These are phyloP conservation scores for Gorsachius magnificus DNA, from an alignment of 2,797 vertebrate genomes.

Conservation along the genomic window DNA sequence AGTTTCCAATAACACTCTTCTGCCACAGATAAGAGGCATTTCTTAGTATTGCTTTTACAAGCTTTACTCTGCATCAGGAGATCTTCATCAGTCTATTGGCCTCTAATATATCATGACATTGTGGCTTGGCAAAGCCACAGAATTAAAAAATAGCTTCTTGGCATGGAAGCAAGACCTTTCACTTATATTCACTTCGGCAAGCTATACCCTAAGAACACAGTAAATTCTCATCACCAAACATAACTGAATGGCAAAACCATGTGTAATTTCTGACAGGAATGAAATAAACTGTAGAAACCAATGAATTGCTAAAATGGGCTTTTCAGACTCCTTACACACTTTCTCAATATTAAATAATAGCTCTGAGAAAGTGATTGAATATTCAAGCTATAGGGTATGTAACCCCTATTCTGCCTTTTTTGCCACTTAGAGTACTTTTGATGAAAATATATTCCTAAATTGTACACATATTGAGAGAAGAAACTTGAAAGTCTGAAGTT, in stretches of 20 bases:
- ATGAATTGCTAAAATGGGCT: not conserved
- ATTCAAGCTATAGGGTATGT: fast-evolving
- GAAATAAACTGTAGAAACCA: not conserved
- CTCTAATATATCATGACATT: not conserved
- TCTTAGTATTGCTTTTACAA: not conserved
- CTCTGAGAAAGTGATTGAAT: not conserved
- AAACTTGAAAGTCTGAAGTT: not conserved
- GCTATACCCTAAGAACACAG: not conserved
- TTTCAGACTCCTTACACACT: not conserved
- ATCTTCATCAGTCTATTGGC: not conserved
- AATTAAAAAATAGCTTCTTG: not conserved
- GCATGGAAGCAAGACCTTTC: not conserved
- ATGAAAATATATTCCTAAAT: not conserved
- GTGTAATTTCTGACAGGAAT: not conserved
- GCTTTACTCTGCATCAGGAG: not conserved
- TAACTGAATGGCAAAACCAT: not conserved
- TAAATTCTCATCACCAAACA: not conserved
- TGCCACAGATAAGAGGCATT: not conserved
- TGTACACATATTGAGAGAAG: not conserved
- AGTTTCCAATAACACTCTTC: not conserved
- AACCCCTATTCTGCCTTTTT: not conserved
- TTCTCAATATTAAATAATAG: not conserved
- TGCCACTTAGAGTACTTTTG: not conserved
- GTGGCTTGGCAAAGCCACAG: not conserved
- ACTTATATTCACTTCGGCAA: not conserved